Conservation (phyloP, 2,797 vertebrate species). For the Apodemus agrarius region DNA sequence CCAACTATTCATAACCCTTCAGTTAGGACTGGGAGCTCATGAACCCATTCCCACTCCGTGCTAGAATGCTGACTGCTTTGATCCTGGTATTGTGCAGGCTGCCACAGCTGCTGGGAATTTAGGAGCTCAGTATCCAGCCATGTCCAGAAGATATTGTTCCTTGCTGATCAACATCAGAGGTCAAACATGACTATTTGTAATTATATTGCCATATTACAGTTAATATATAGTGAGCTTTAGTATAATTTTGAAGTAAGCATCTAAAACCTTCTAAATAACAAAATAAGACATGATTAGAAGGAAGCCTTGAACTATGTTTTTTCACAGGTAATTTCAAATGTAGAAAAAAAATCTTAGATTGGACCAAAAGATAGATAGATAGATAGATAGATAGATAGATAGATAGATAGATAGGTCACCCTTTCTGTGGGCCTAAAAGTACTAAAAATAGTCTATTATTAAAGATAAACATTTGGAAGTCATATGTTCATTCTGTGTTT, state of each 20-base stretch:
- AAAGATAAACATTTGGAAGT: not conserved
- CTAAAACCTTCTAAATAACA: not conserved
- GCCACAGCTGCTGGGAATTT: not conserved
- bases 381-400: too few relatives aligned
- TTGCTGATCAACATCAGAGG: not conserved
- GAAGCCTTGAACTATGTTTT: not conserved
- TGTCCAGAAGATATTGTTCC: not conserved
- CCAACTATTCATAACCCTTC: not conserved
- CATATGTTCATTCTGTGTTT: not conserved
- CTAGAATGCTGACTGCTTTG: not conserved
- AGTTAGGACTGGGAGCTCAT: not conserved
- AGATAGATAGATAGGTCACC: too few relatives aligned
- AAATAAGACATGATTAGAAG: not conserved
- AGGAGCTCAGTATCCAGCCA: not conserved
- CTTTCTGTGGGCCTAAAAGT: conserved; percentile 6
- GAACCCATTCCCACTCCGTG: not conserved
- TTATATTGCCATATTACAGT: not conserved
- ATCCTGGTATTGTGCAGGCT: not conserved
- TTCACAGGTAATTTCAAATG: not conserved
- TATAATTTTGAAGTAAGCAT: not conserved
- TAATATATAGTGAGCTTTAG: not conserved
- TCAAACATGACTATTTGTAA: not conserved
- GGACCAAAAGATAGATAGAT: not conserved
- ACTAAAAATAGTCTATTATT: not conserved
- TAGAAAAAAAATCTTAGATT: not conserved